Evolutionary conservation across 2,113 vertebrate genomes (phyloP).

Genomic region (Furnarius figulus): DNA sequence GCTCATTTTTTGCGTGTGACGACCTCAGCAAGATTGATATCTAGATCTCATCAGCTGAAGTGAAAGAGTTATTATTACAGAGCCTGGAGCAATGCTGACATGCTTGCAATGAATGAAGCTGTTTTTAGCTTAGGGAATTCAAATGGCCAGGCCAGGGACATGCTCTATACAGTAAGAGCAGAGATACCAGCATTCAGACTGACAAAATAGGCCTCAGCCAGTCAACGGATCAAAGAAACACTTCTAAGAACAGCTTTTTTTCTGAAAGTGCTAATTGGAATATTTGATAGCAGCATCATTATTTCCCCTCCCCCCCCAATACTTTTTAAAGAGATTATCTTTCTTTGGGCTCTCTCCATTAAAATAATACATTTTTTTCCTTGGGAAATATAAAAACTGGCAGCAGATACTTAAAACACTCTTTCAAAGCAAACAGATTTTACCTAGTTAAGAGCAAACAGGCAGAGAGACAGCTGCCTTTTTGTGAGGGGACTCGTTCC

Average conservation of each 20-base stretch:
- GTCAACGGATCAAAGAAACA: neutral
- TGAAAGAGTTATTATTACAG: conserved; percentile 62
- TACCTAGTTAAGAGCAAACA: neutral
- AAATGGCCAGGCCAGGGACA: neutral
- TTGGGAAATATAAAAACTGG: neutral
- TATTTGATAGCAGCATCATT: neutral
- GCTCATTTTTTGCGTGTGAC: conserved; percentile 23
- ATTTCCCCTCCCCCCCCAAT: neutral
- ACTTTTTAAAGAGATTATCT: neutral
- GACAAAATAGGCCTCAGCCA: neutral
- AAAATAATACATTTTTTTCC: neutral
- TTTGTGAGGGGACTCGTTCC: neutral
- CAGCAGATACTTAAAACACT: neutral
- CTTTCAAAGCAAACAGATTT: neutral
- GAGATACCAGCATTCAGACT: neutral
- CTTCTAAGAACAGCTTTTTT: neutral
- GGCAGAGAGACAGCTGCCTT: neutral
- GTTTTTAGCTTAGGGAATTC: conserved; percentile 36
- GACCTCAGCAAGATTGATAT: conserved; percentile 63
- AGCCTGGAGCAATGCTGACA: conserved; percentile 48
- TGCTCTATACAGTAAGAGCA: neutral
- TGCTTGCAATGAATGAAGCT: conserved; percentile 25
- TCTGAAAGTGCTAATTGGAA: neutral
- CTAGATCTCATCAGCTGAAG: conserved; percentile 62
- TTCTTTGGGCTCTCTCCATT: neutral